Evolutionary conservation across 2,888 invertebrate genomes (phyloP), one percentile per base, ranked within the genome.

Genomic region (Polydrusus cervinus): DNA sequence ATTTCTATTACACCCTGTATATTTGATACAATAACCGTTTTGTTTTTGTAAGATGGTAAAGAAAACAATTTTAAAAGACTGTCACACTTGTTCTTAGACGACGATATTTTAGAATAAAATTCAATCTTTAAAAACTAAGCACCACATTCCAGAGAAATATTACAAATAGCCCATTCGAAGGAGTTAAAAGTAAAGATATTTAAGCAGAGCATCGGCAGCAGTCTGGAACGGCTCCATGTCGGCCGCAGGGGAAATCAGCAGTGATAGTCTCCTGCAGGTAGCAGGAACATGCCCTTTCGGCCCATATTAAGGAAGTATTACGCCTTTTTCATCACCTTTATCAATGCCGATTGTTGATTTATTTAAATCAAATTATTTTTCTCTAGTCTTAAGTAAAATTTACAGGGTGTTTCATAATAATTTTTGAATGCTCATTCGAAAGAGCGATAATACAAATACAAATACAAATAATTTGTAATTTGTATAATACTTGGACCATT

Each of bases 181-280:
- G 16, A 53, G 45, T 47, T 45, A 62, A 30, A 47, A 62, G 30
- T 9, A 51, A 34, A 53, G 43, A 55, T 67, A 40, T 67, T 67
- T 20, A 53, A 20, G 51, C 13, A 53, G 67, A 49, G 55, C 53
- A 55, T 67, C 57, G 16, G 57, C 67, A 38, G 67, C 67, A 53
- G 67, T 67, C 67, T 67, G 55, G 67, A 57, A 30, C 60, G 57
- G 60, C 60, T 72, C 49, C 51, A 49, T 53, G n/a, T 78, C 73
- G 60, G 77, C 78, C 82, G 70, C 82, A 71, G 74, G 83, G 83
- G 83, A 83, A 83, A 83, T 83, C 83, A 83, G 79, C 74, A 62
- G 79, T 76, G 80, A 83, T 82, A 80, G 79, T 79, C 78, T 81
- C 72, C 77, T 80, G 80, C 80, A 80, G 82, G 81, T 82, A 81